Conservation (phyloP, 2,113 vertebrate species). For the Paradoxurus hermaphroditus region DNA sequence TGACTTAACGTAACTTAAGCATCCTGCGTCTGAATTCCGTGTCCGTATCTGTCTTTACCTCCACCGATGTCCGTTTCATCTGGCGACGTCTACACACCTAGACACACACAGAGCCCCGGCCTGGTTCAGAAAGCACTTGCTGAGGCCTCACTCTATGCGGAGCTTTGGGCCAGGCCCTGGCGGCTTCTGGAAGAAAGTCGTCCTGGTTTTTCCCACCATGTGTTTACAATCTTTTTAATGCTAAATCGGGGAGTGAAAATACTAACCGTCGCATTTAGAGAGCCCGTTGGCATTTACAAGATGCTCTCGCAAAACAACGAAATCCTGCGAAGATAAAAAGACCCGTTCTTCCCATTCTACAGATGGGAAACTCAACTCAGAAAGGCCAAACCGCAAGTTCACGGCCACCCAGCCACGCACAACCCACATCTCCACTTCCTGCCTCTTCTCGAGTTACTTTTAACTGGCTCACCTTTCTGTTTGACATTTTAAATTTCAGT, state of each 20-base stretch:
- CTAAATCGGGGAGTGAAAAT: not conserved
- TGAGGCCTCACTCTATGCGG: not conserved
- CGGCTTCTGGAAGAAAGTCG: not conserved
- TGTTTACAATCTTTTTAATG: not conserved
- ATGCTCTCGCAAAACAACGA: not conserved
- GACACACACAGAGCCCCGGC: too few relatives aligned
- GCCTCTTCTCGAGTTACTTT: not conserved
- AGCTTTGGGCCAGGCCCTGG: fast-evolving
- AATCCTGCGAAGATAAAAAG: not conserved
- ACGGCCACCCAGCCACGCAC: not conserved
- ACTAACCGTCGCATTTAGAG: not conserved
- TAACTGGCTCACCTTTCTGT: not conserved
- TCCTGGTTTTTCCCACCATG: not conserved
- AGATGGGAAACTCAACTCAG: not conserved
- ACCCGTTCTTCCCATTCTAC: not conserved
- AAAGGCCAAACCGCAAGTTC: not conserved
- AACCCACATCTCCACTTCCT: not conserved
- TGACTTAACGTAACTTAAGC: fast-evolving
- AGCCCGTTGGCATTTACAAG: not conserved
- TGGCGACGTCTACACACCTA: not conserved
- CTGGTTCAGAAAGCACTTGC: fast-evolving
- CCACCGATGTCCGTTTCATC: fast-evolving
- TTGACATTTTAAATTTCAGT: not conserved
- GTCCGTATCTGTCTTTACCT: not conserved
- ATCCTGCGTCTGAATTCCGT: not conserved